phyloP scores from a whole-genome alignment of 2,113 vertebrate genomes.

The Mobula hypostoma region DNA sequence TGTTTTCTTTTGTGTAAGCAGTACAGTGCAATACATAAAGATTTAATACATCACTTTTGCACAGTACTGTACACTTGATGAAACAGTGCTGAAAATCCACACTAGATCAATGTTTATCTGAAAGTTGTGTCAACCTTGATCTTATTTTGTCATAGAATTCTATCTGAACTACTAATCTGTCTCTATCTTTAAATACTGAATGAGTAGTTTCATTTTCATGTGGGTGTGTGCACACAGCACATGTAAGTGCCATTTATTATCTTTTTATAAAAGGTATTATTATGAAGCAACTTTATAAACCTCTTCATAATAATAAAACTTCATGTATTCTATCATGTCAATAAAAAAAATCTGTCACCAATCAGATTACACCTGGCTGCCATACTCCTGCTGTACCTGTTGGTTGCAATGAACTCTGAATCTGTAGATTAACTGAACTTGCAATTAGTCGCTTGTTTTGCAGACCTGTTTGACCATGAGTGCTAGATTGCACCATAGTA shows the following conservation, averaged over 20 bases:
- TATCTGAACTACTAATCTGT: not conserved
- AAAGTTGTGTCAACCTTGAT: not conserved
- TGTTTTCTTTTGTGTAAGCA: too few relatives aligned
- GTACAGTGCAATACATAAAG: too few relatives aligned
- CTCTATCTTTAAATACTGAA: not conserved
- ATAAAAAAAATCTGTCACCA: not conserved
- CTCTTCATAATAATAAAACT: too few relatives aligned
- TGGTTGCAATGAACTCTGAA: not conserved
- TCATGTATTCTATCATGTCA: not conserved
- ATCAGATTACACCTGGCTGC: not conserved
- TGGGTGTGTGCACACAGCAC: not conserved
- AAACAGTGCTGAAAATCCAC: not conserved
- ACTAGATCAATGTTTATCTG: not conserved
- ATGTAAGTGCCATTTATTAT: not conserved
- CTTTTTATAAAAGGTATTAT: too few relatives aligned
- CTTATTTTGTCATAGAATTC: not conserved
- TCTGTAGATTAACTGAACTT: not conserved
- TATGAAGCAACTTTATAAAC: too few relatives aligned
- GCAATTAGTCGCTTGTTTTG: not conserved
- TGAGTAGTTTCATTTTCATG: not conserved
- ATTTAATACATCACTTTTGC: too few relatives aligned
- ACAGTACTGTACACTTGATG: not conserved
- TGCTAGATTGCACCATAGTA: not conserved
- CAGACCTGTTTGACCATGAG: not conserved
- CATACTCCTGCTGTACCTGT: not conserved